A percentile compares a stretch with the other conserved stretches of the same genome.
Evolutionary conservation across 2,113 vertebrate genomes (phyloP).

Genomic region (Malurus elegans): DNA sequence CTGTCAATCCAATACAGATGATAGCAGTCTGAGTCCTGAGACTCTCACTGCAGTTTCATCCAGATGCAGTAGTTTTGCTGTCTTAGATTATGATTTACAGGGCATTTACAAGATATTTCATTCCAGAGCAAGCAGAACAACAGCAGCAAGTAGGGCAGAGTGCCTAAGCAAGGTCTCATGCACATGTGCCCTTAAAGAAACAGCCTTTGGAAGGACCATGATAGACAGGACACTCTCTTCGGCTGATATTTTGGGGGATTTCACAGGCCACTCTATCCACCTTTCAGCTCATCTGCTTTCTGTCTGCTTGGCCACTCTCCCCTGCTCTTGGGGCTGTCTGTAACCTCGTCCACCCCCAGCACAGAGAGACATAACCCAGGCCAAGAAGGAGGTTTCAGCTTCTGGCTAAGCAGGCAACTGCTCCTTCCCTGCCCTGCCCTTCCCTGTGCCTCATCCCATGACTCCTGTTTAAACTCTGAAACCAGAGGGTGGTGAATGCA

Average conservation of each 20-base stretch:
- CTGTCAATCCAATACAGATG: not conserved
- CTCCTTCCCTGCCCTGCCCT: not conserved
- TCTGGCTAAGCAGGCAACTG: not conserved
- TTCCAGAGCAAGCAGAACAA: not conserved
- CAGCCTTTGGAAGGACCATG: not conserved
- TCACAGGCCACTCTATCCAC: not conserved
- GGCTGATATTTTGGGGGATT: not conserved
- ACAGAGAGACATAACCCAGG: not conserved
- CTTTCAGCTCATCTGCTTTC: not conserved
- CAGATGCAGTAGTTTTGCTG: not conserved
- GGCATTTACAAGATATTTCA: not conserved
- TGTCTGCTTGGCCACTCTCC: not conserved
- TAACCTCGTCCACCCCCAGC: not conserved
- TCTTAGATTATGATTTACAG: conserved; percentile 18
- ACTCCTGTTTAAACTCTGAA: not conserved
- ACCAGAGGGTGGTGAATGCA: not conserved
- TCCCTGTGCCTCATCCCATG: accelerated
- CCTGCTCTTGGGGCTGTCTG: not conserved
- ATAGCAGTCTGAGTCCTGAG: not conserved
- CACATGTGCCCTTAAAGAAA: accelerated
- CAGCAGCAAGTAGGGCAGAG: accelerated
- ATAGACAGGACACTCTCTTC: not conserved
- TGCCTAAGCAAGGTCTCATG: not conserved
- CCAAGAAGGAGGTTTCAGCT: not conserved
- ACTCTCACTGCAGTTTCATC: not conserved